phyloP scores from a whole-genome alignment of 2,888 invertebrate species.

The Sisyra terminalis region DNA sequence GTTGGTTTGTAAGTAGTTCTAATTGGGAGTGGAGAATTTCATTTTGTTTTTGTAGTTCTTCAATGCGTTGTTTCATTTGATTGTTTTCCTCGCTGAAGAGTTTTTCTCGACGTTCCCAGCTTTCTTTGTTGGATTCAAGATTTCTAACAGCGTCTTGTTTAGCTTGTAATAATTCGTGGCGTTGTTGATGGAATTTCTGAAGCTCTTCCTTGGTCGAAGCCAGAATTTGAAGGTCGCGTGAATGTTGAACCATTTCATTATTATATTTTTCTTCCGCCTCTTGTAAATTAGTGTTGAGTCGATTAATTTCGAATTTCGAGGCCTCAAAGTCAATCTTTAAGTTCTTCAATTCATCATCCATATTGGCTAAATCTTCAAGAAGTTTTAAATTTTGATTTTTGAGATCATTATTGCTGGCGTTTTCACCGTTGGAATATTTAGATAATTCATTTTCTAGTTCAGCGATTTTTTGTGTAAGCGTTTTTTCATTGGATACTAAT shows the following conservation, averaged over 20 bases:
- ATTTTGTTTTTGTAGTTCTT: constrained; percentile 68
- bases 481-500: constrained; percentile 27
- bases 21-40: constrained; percentile 69
- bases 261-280: constrained; percentile 64
- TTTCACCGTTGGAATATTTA: constrained; percentile 47
- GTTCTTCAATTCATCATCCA: constrained; percentile 36
- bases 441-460: constrained; percentile 54
- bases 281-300: constrained; percentile 42
- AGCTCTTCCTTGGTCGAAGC: constrained; percentile 51
- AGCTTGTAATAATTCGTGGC: constrained; percentile 44
- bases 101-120: constrained; percentile 50
- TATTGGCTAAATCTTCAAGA: constrained; percentile 43
- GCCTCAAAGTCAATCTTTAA: constrained; percentile 43
- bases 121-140: constrained; percentile 41
- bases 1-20: constrained; percentile 58
- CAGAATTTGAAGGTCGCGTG: constrained; percentile 51
- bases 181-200: constrained; percentile 39
- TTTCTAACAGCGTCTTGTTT: constrained; percentile 46
- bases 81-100: constrained; percentile 45
- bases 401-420: constrained; percentile 36
- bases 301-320: constrained; percentile 42
- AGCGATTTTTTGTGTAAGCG: constrained; percentile 41
- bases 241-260: constrained; percentile 63
- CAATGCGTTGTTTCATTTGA: constrained; percentile 47
- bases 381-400: constrained; percentile 30